Percentiles rank a stretch among this genome's conserved stretches.
phyloP scores from a whole-genome alignment of 2,888 invertebrate genomes.

The Drosophila leonis region DNA sequence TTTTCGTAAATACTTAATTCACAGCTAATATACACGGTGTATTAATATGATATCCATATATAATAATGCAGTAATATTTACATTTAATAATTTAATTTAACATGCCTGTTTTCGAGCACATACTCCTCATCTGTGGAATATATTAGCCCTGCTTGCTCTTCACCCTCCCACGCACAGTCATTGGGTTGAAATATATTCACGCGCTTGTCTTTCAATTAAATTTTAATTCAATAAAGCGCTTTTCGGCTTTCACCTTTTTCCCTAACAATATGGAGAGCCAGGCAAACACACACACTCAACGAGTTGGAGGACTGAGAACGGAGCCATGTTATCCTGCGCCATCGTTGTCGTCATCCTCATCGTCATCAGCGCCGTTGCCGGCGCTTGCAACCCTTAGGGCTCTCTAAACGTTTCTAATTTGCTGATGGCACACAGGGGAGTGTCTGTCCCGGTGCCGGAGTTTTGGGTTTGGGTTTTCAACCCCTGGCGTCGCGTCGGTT shows the following conservation, averaged over 20 bases:
- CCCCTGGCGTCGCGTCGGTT: slow-evolving; percentile 23
- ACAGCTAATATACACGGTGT: neutral
- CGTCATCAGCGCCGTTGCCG: slow-evolving; percentile 21
- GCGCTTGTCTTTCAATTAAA: slow-evolving; percentile 75
- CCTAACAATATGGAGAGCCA: slow-evolving; percentile 57
- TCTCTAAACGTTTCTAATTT: slow-evolving; percentile 81
- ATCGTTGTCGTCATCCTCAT: slow-evolving; percentile 48
- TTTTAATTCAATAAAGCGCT: slow-evolving; percentile 77
- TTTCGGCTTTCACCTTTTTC: slow-evolving; percentile 35
- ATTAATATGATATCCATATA: neutral
- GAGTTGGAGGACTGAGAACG: slow-evolving; percentile 15
- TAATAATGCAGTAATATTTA: slow-evolving; percentile 7
- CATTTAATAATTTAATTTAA: slow-evolving; percentile 5
- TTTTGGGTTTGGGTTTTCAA: slow-evolving; percentile 40
- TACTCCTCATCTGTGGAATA: neutral
- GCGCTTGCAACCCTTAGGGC: slow-evolving; percentile 44
- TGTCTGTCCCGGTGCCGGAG: slow-evolving; percentile 45
- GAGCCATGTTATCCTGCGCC: slow-evolving; percentile 35
- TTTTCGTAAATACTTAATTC: neutral
- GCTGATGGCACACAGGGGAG: slow-evolving; percentile 82
- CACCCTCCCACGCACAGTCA: neutral
- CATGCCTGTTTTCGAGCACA: neutral
- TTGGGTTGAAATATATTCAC: slow-evolving; percentile 59
- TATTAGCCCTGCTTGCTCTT: neutral
- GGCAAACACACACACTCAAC: neutral